These are phyloP conservation scores for Petrolisthes cinctipes DNA, from an alignment of 2,888 invertebrate genomes.

Conservation along the genomic window DNA sequence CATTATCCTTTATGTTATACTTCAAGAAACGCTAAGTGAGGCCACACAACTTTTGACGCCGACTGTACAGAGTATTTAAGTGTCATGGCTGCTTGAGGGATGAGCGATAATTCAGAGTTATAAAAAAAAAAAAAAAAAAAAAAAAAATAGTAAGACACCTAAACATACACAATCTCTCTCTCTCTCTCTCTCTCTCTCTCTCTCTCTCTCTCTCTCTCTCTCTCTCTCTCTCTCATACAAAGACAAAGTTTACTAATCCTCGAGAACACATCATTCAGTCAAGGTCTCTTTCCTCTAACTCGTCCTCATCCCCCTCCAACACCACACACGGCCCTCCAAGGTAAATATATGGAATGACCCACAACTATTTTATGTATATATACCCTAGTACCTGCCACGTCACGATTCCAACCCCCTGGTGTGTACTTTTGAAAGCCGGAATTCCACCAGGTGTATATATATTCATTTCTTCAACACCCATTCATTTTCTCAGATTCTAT, in stretches of 20 bases:
- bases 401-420: background rate
- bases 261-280: background rate
- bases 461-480: background rate
- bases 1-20: too few species aligned
- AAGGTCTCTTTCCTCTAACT: background rate
- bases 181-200: background rate
- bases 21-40: too few species aligned
- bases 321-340: too few species aligned
- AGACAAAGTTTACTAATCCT: background rate
- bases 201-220: conserved; percentile 16
- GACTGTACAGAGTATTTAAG: too few species aligned
- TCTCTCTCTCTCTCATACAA: background rate
- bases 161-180: background rate
- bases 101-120: too few species aligned
- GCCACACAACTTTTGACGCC: too few species aligned
- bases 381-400: background rate
- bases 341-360: too few species aligned
- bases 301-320: too few species aligned
- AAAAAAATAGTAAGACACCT: too few species aligned
- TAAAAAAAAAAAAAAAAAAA: too few species aligned
- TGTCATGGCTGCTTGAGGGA: too few species aligned
- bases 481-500: background rate
- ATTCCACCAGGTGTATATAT: background rate
- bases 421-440: background rate
- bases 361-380: background rate